Conservation (phyloP, 1,140 invertebrate species). For the Anastrepha obliqua region DNA sequence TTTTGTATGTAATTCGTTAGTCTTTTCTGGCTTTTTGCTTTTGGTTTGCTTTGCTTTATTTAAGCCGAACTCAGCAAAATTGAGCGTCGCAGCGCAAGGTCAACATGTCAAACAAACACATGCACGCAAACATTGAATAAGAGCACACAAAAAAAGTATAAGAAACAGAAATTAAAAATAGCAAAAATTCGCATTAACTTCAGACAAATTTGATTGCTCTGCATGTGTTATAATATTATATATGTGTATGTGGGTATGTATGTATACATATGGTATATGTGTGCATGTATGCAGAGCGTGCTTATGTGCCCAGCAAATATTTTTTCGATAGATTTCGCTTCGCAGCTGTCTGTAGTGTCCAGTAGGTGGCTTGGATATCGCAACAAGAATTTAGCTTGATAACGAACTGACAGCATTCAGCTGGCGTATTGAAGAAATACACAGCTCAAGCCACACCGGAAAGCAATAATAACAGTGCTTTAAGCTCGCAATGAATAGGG, state of each 20-base stretch:
- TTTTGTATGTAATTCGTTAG: not conserved
- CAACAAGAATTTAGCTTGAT: not conserved
- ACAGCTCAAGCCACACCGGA: constrained; percentile 1
- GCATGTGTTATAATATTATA: too few species aligned
- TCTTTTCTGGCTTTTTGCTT: not conserved
- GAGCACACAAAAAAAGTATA: not conserved
- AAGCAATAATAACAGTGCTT: constrained; percentile 25
- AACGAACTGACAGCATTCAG: not conserved
- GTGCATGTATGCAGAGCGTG: too few species aligned
- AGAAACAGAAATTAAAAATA: too few species aligned
- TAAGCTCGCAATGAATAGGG: not conserved
- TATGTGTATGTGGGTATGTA: too few species aligned
- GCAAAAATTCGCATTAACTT: too few species aligned
- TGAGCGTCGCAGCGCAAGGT: constrained; percentile 30
- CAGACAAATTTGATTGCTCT: too few species aligned
- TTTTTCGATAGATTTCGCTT: not conserved
- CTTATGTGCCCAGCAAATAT: not conserved
- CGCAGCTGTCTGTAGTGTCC: not conserved
- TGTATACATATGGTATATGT: too few species aligned
- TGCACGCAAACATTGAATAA: not conserved
- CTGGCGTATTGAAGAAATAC: not conserved
- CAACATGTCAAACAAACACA: constrained; percentile 25
- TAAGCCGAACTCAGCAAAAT: constrained; percentile 13
- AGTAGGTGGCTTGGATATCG: not conserved
- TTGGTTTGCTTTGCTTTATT: too few species aligned